A percentile compares a stretch with the other conserved stretches of the same genome.
Conservation (phyloP, 2,888 invertebrate species). For the Trachelus tabidus region DNA sequence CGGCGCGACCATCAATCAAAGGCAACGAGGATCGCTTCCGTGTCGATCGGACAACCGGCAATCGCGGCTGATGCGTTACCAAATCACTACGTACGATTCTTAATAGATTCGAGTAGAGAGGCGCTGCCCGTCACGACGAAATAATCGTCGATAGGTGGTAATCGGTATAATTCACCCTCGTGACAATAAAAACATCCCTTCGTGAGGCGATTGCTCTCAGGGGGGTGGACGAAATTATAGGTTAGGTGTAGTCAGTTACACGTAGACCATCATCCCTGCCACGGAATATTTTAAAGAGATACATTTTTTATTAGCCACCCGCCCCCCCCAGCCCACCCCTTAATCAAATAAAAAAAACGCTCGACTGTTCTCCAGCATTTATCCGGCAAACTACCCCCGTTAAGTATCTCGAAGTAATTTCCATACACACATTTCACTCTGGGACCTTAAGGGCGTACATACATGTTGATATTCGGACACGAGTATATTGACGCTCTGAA, state of each 20-base stretch:
- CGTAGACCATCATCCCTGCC: slow-evolving; percentile 17
- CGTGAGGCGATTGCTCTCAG: background rate
- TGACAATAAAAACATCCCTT: slow-evolving; percentile 5
- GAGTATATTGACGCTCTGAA: background rate
- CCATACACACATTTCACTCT: background rate
- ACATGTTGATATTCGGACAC: background rate
- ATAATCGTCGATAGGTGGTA: background rate
- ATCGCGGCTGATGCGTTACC: slow-evolving; percentile 19
- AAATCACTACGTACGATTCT: slow-evolving; percentile 26
- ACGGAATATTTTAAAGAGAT: slow-evolving; percentile 49
- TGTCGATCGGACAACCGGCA: slow-evolving; percentile 15
- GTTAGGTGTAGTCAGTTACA: slow-evolving; percentile 27
- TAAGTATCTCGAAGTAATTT: background rate
- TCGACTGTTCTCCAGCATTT: background rate
- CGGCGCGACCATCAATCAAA: background rate
- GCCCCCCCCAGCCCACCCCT: background rate
- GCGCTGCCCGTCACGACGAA: background rate
- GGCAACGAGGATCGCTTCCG: background rate
- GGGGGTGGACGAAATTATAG: slow-evolving; percentile 37
- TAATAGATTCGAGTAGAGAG: slow-evolving; percentile 12
- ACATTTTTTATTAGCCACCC: slow-evolving; percentile 50
- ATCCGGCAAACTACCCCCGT: background rate
- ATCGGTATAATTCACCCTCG: background rate
- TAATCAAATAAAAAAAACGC: background rate
- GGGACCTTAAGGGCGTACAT: background rate